Percentiles rank a stretch among this genome's conserved stretches.
phyloP scores from a whole-genome alignment of 2,113 vertebrate species.

The Eubucco bourcierii region DNA sequence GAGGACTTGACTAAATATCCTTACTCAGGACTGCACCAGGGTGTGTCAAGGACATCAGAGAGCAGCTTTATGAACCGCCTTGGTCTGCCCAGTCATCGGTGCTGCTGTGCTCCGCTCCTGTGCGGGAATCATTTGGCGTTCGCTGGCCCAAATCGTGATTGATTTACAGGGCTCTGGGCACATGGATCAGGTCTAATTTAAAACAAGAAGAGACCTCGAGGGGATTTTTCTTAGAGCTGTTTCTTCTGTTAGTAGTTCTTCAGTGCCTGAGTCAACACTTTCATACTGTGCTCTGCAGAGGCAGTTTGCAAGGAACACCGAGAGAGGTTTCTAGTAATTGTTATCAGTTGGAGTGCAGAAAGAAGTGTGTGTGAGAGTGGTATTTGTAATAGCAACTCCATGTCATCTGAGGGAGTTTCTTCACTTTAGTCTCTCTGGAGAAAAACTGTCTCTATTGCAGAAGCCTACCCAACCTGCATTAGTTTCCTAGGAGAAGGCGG shows the following conservation, averaged over 20 bases:
- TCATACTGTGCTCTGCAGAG: neutral
- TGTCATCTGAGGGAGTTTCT: neutral
- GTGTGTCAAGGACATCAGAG: neutral
- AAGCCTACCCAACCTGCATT: neutral
- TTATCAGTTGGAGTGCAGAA: neutral
- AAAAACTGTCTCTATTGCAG: neutral
- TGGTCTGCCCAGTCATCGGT: accelerated
- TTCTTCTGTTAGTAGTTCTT: neutral
- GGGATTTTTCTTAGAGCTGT: neutral
- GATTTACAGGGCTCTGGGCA: neutral
- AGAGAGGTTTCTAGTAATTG: neutral
- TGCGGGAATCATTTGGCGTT: neutral
- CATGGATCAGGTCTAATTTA: neutral
- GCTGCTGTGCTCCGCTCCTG: accelerated
- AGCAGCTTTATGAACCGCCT: neutral
- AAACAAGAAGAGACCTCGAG: neutral
- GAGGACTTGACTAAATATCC: neutral
- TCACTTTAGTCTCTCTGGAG: neutral
- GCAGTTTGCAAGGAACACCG: neutral
- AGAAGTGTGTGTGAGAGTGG: neutral
- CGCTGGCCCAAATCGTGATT: neutral
- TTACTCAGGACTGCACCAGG: neutral
- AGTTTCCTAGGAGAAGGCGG: neutral
- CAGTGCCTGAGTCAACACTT: neutral
- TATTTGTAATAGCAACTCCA: neutral